phyloP scores from a whole-genome alignment of 2,797 vertebrate genomes.

The Trachurus trachurus region DNA sequence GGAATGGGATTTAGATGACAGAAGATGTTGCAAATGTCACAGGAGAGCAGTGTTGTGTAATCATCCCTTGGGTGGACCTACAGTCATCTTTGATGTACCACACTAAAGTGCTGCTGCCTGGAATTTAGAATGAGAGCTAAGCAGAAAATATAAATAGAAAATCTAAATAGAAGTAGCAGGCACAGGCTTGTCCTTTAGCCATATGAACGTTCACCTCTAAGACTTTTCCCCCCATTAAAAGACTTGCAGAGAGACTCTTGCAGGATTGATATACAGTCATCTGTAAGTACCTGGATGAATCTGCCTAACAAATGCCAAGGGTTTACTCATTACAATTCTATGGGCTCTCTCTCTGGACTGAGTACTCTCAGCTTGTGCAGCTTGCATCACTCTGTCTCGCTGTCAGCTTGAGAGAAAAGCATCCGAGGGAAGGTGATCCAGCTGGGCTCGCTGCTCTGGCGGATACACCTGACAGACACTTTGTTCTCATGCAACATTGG shows the following conservation, averaged over 20 bases:
- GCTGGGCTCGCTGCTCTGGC: not conserved
- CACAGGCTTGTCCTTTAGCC: slow-evolving; percentile 17
- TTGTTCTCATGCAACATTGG: slow-evolving; percentile 18
- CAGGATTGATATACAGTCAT: not conserved
- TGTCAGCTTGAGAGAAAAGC: slow-evolving; percentile 45
- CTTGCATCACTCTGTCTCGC: slow-evolving; percentile 33
- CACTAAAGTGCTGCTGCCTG: slow-evolving; percentile 44
- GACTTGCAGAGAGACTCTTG: slow-evolving; percentile 5
- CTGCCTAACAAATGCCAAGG: slow-evolving; percentile 17
- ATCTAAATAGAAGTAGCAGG: not conserved
- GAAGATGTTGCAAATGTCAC: slow-evolving; percentile 53
- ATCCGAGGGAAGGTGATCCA: slow-evolving; percentile 19
- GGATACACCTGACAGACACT: slow-evolving; percentile 25
- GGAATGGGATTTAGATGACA: slow-evolving; percentile 54
- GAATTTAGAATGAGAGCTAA: slow-evolving; percentile 35
- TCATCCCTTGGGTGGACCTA: slow-evolving; percentile 42
- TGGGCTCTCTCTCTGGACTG: slow-evolving; percentile 28
- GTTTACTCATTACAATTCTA: slow-evolving; percentile 37
- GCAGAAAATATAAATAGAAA: slow-evolving; percentile 35
- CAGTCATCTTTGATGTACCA: slow-evolving; percentile 50
- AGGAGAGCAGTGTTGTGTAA: slow-evolving; percentile 50
- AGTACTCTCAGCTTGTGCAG: slow-evolving; percentile 29
- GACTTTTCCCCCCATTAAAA: not conserved
- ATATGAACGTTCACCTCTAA: slow-evolving; percentile 1
- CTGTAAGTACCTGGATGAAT: slow-evolving; percentile 25